Conservation (phyloP, 2,888 invertebrate genomes). For the Hemicrepidius hirtus region DNA sequence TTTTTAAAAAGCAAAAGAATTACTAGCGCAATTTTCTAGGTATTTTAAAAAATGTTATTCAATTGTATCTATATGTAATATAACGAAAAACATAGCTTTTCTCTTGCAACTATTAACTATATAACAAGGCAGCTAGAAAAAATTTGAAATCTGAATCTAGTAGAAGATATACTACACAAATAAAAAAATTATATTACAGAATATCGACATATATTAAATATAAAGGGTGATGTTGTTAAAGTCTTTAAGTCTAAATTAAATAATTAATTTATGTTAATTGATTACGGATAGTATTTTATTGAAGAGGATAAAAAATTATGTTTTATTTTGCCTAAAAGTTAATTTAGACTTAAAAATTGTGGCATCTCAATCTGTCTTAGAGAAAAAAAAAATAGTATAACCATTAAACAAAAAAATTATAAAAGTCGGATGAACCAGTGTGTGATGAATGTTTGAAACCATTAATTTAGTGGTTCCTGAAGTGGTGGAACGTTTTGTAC, state of each 20-base stretch:
- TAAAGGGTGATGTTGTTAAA: constrained; percentile 37
- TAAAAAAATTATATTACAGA: constrained; percentile 45
- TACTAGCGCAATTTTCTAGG: constrained; percentile 48
- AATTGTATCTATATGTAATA: constrained; percentile 52
- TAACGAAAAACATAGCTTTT: constrained; percentile 49
- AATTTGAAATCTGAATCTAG: constrained; percentile 49
- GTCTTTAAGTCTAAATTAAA: constrained; percentile 52
- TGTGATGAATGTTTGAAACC: constrained; percentile 11
- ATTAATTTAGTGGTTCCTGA: constrained; percentile 6
- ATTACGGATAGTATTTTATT: constrained; percentile 41
- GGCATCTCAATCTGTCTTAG: constrained; percentile 45
- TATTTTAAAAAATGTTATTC: constrained; percentile 49
- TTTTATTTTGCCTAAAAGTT: constrained; percentile 45
- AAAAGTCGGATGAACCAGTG: not conserved
- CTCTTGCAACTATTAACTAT: constrained; percentile 43
- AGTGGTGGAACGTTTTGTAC: constrained; percentile 28
- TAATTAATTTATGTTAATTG: constrained; percentile 42
- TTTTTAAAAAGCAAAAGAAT: constrained; percentile 48
- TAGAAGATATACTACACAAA: constrained; percentile 43
- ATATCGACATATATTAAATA: constrained; percentile 42
- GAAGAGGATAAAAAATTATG: constrained; percentile 30
- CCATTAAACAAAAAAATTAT: constrained; percentile 8
- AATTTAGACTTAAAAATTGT: constrained; percentile 49
- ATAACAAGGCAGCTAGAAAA: constrained; percentile 48
- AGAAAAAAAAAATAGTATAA: not conserved